Percentiles rank a stretch among this genome's conserved stretches.
phyloP scores from a whole-genome alignment of 2,113 vertebrate species.

The Microcebus griseorufus region DNA sequence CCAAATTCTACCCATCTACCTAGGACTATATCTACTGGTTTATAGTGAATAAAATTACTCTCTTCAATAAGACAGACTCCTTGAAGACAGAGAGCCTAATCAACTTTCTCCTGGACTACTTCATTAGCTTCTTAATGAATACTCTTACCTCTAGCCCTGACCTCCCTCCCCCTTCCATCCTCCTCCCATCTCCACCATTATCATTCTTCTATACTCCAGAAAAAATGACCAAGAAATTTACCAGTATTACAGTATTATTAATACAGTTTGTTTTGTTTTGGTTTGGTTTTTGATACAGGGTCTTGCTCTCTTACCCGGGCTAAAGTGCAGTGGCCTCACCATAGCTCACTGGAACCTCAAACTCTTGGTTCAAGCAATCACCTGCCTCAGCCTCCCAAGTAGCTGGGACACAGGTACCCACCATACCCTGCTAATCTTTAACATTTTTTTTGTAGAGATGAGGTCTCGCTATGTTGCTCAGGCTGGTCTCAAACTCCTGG shows the following conservation, averaged over 20 bases:
- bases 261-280: not conserved
- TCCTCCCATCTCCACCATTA: not conserved
- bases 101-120: not conserved
- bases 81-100: not conserved
- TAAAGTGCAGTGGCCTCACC: too few species aligned
- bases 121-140: not conserved
- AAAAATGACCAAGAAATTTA: not conserved
- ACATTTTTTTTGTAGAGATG: too few species aligned
- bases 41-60: not conserved
- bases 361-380: too few species aligned
- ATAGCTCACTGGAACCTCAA: too few species aligned
- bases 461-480: too few species aligned
- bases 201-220: not conserved
- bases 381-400: too few species aligned
- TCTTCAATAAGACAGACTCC: not conserved
- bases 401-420: too few species aligned
- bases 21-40: not conserved
- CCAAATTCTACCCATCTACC: slow-evolving; percentile 20
- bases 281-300: too few species aligned
- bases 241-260: not conserved
- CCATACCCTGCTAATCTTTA: too few species aligned
- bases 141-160: not conserved
- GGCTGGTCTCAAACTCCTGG: too few species aligned
- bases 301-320: too few species aligned
- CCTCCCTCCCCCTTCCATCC: not conserved